Conservation (phyloP, 30 jellyfish, hydroid and myxozoan genomes). For the Morbakka virulenta region DNA sequence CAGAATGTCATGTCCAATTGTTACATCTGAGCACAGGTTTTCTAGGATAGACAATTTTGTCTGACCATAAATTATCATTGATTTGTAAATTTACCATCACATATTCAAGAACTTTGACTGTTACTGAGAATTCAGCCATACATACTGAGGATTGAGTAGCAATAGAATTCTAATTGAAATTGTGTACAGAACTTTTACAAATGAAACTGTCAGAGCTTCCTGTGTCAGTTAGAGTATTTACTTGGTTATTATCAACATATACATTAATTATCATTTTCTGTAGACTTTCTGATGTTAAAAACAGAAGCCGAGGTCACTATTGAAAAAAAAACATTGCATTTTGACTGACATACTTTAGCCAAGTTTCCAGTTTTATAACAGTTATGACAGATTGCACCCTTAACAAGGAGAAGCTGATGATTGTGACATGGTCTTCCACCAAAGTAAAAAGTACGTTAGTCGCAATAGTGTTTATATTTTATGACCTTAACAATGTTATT, state of each 20-base stretch:
- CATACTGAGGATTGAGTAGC: neutral
- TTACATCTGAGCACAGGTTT: constrained; percentile 45
- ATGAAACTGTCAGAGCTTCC: too few relatives aligned
- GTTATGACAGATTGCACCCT: neutral
- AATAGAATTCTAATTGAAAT: too few relatives aligned
- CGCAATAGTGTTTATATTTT: too few relatives aligned
- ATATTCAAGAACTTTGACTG: too few relatives aligned
- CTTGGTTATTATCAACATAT: constrained; percentile 3
- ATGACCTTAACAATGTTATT: too few relatives aligned
- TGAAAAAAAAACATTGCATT: neutral
- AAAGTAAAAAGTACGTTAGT: too few relatives aligned
- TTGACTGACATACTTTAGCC: too few relatives aligned
- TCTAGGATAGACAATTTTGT: too few relatives aligned
- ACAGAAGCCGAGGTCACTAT: constrained; percentile 2
- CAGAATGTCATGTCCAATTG: too few relatives aligned
- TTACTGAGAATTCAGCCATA: constrained; percentile 6
- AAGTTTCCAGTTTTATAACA: constrained; percentile 3
- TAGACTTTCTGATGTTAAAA: too few relatives aligned
- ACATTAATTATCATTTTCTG: neutral
- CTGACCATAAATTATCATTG: neutral
- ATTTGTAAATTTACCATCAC: neutral
- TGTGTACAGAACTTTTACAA: neutral
- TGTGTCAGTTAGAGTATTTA: neutral
- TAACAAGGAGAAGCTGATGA: too few relatives aligned
- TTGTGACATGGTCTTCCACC: too few relatives aligned